A percentile compares a stretch with the other conserved stretches of the same genome.
These are phyloP conservation scores for Oscheius sp. DNA, from an alignment of 2,888 invertebrate species.

Conservation along the genomic window DNA sequence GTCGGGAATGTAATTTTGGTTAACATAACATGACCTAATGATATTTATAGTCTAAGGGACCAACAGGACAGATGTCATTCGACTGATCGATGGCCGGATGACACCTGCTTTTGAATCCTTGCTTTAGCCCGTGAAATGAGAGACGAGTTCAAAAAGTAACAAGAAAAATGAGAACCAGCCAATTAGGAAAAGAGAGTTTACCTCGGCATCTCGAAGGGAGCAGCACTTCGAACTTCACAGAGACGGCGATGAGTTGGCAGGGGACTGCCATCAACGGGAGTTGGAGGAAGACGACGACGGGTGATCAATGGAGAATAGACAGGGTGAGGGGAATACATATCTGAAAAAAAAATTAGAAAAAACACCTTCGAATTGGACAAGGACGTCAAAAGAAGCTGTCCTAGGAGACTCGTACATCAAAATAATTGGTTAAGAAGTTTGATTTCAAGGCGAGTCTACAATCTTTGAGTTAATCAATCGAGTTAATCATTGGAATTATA, in stretches of 20 bases:
- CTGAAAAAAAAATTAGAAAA: neutral
- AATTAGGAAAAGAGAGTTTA: neutral
- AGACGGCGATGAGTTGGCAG: slow-evolving; percentile 8
- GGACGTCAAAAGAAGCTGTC: neutral
- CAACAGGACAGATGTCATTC: too few relatives aligned
- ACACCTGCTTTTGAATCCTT: too few relatives aligned
- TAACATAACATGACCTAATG: too few relatives aligned
- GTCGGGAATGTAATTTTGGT: too few relatives aligned
- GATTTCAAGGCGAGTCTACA: too few relatives aligned
- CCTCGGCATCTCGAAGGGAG: neutral
- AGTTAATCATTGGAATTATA: neutral
- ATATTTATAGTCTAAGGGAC: too few relatives aligned
- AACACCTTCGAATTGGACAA: neutral
- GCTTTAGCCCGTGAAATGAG: neutral
- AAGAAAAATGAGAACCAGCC: neutral
- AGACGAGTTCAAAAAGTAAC: neutral
- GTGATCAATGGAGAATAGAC: neutral
- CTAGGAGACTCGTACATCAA: neutral
- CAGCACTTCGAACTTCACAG: neutral
- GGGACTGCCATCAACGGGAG: slow-evolving; percentile 16
- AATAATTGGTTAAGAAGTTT: neutral
- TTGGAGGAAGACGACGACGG: neutral
- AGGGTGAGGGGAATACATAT: slow-evolving; percentile 4
- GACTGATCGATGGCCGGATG: too few relatives aligned
- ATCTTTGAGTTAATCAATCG: neutral